A percentile compares a stretch with the other conserved stretches of the same genome.
phyloP scores from a whole-genome alignment of 2,113 vertebrate species.

The Crotalus horridus region DNA sequence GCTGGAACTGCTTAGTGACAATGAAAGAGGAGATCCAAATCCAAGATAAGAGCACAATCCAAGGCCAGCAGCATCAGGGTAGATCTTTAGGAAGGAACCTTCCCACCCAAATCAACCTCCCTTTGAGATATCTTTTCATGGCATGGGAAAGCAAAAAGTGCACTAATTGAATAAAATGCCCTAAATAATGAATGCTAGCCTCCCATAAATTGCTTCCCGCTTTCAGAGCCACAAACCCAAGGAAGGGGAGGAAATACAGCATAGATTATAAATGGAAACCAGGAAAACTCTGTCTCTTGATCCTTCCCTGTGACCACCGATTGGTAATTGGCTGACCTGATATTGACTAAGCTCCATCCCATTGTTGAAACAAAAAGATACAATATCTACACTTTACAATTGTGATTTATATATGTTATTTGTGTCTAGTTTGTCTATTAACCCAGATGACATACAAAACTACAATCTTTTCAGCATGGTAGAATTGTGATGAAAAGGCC shows the following conservation, averaged over 20 bases:
- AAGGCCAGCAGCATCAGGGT: not conserved
- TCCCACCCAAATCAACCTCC: not conserved
- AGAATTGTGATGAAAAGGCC: not conserved
- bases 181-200: not conserved
- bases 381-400: not conserved
- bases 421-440: not conserved
- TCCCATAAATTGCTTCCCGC: conserved; percentile 14
- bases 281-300: not conserved
- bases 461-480: not conserved
- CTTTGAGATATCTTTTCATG: not conserved
- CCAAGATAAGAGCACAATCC: not conserved
- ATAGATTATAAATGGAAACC: not conserved
- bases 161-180: not conserved
- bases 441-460: not conserved
- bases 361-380: not conserved
- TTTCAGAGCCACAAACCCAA: conserved; percentile 20
- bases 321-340: not conserved
- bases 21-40: not conserved
- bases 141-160: not conserved
- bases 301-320: not conserved
- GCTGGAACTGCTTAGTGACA: conserved; percentile 23
- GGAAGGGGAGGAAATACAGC: not conserved
- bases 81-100: not conserved
- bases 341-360: not conserved
- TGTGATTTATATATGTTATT: not conserved